These are phyloP conservation scores for Nothura maculosa DNA, from an alignment of 2,797 vertebrate genomes.

Conservation along the genomic window DNA sequence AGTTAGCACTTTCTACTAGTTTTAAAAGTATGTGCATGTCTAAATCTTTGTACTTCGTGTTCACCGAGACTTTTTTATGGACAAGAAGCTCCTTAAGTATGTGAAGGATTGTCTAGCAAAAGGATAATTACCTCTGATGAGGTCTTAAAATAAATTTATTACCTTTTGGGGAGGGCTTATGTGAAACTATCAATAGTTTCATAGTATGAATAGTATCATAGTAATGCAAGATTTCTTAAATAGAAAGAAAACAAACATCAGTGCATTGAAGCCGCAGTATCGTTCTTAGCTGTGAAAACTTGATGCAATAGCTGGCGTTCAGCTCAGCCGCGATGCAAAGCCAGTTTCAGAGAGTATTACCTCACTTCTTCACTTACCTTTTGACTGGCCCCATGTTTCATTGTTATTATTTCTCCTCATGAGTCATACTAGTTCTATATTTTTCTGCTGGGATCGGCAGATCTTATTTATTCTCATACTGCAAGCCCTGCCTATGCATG, in stretches of 20 bases:
- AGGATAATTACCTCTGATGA: background rate
- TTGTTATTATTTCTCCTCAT: conserved; percentile 8
- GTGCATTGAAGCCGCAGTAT: background rate
- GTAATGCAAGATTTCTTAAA: background rate
- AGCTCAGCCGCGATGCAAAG: background rate
- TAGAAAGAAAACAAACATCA: background rate
- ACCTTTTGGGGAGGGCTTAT: background rate
- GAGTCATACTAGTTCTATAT: background rate
- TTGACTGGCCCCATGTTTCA: background rate
- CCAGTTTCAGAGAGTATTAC: background rate
- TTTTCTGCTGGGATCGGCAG: conserved; percentile 3
- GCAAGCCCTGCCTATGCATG: background rate
- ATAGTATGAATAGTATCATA: too few relatives aligned
- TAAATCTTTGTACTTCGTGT: background rate
- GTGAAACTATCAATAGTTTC: background rate
- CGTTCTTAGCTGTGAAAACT: background rate
- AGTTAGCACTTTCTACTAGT: background rate
- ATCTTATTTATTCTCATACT: background rate
- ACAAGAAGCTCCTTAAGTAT: background rate
- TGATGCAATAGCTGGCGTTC: background rate
- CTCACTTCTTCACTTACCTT: conserved; percentile 4
- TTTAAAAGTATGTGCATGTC: background rate
- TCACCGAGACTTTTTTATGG: background rate
- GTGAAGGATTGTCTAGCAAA: background rate
- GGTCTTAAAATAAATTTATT: background rate